Base-by-base conservation (phyloP, 2,113 vertebrate species). In the Columba livia region DNA sequence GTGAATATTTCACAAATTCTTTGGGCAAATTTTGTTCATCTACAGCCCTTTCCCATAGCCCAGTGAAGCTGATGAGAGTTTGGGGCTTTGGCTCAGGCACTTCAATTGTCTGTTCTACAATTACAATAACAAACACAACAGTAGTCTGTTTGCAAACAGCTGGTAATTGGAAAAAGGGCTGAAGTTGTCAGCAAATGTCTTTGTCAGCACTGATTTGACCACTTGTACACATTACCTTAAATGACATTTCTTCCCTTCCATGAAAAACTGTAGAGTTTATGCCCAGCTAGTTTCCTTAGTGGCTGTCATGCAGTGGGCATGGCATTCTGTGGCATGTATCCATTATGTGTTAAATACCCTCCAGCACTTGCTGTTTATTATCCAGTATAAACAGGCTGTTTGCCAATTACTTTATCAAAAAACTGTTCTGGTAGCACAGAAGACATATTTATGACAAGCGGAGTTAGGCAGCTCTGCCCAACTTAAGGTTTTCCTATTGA, bases 101-200 rank as follows among this genome's bases (percentile, higher is more conserved):
- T 90, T 91, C 77, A 86, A 79, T 91, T 95, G 93, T 95, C 80
- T 93, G 29, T 60, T 71, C 42, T 79, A 82, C 75, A 73, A 12
- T 90, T 93, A 95, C 54, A 91, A 94, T 88, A 94, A 80, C 79
- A 94, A 95, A 90, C 65, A 85, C 80, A 90, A 90, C 84, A 92
- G 88, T 60, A 91, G 91, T 84, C 85, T 93, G 61, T 88, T 86
- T 95, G 91, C 83, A 95, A 94, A 95, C 86, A 96, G 88, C 91
- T 96, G 80, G 85, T 95, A 95, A 95, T 88, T 94, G 83, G 80
- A 71, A 93, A 96, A 95, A 91, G 44, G 64, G 26, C 83, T 87
- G 85, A 88, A 93, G 71, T 61, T 94, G 86, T 93, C 79, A 94
- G 72, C 47, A 82, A 79, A 84, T 72, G 73, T 91, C 70, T 93